Percentiles rank a stretch among this genome's conserved stretches.
phyloP scores from a whole-genome alignment of 2,888 invertebrate species.

The Melanargia galathea region DNA sequence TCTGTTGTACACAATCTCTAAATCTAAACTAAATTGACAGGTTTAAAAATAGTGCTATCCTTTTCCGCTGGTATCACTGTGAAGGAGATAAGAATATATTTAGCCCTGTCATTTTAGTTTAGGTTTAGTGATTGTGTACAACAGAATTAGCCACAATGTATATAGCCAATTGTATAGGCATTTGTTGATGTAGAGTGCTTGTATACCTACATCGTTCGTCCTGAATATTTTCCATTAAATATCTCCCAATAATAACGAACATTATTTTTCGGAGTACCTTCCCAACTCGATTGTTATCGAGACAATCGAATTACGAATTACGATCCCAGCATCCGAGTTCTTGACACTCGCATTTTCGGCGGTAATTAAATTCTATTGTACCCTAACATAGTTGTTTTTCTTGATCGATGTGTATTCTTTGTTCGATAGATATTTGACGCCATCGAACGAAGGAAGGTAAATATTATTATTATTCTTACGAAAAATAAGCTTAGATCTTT shows the following conservation, averaged over 20 bases:
- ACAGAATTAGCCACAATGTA: not conserved
- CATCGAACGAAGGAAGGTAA: conserved; percentile 1
- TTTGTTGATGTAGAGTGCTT: conserved; percentile 39
- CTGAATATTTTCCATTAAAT: conserved; percentile 6
- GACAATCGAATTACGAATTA: conserved; percentile 22
- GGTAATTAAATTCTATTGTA: conserved; percentile 19
- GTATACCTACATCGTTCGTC: conserved; percentile 3
- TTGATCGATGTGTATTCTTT: conserved; percentile 2
- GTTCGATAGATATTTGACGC: not conserved
- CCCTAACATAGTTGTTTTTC: not conserved
- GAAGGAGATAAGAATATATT: too few relatives aligned
- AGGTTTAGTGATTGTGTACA: too few relatives aligned
- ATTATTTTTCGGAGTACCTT: conserved; percentile 8
- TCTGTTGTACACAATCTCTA: too few relatives aligned
- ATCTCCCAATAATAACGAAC: conserved; percentile 9
- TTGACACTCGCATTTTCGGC: conserved; percentile 3
- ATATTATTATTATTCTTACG: not conserved
- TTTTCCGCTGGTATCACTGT: too few relatives aligned
- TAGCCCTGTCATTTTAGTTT: too few relatives aligned
- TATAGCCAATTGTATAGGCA: conserved; percentile 40
- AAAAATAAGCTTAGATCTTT: not conserved
- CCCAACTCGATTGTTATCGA: conserved; percentile 14
- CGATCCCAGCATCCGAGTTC: conserved; percentile 10
- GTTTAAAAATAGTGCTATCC: too few relatives aligned
- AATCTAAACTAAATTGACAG: too few relatives aligned